Conservation (phyloP, 64 coral and sea anemone genomes). For the Hydrozoanthus tunicans region DNA sequence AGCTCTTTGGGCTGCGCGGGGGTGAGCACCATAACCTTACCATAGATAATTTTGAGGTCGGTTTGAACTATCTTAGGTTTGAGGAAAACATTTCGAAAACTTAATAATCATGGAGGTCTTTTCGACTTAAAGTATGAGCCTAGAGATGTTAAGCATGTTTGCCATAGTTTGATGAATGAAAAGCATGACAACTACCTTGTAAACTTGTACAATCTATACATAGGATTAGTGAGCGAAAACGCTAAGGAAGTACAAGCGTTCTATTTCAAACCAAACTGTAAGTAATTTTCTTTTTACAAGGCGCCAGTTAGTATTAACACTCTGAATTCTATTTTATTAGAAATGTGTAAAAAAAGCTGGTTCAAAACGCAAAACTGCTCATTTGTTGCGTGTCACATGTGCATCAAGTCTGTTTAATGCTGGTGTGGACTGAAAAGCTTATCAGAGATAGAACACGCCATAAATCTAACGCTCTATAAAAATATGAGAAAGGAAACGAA, state of each 20-base stretch:
- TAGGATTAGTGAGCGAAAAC: neutral
- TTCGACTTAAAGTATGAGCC: slow-evolving; percentile 30
- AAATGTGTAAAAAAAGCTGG: slow-evolving; percentile 15
- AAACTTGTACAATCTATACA: neutral
- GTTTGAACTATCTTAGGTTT: slow-evolving; percentile 32
- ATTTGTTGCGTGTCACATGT: neutral
- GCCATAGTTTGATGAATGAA: slow-evolving; percentile 18
- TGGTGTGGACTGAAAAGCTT: too few species aligned
- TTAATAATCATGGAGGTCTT: slow-evolving; percentile 28
- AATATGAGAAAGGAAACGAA: too few species aligned
- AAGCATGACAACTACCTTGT: slow-evolving; percentile 32
- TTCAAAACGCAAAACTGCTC: neutral
- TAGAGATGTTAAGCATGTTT: slow-evolving; percentile 31
- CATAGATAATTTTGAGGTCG: slow-evolving; percentile 7
- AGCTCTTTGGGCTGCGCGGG: slow-evolving; percentile 23
- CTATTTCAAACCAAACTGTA: slow-evolving; percentile 7
- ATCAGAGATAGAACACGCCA: too few species aligned
- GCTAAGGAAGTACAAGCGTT: neutral
- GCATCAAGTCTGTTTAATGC: too few species aligned
- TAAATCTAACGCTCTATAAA: too few species aligned
- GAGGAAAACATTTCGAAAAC: slow-evolving; percentile 53
- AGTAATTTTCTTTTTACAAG: slow-evolving; percentile 30
- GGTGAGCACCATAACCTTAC: slow-evolving; percentile 9
- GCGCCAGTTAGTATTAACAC: slow-evolving; percentile 31
- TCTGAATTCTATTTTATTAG: slow-evolving; percentile 54